phyloP scores from a whole-genome alignment of 1,140 invertebrate species.

The Papilio machaon region DNA sequence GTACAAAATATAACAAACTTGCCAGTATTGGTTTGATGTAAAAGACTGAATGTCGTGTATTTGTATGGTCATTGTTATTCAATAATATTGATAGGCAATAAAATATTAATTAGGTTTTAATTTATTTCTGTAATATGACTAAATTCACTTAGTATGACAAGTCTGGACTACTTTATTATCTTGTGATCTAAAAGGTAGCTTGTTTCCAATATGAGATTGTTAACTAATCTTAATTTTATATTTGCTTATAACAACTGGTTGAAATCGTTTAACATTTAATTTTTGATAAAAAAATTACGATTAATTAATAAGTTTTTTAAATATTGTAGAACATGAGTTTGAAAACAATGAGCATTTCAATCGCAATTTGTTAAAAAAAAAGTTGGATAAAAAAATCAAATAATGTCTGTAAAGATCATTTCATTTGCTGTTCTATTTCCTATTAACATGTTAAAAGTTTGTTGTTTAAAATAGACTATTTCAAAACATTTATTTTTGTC shows the following conservation, averaged over 20 bases:
- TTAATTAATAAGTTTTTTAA: background rate
- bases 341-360: no score
- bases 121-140: conserved; percentile 37
- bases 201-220: conserved; percentile 35
- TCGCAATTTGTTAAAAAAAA: no score
- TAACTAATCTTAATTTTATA: conserved; percentile 20
- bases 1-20: conserved; percentile 81
- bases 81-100: conserved; percentile 59
- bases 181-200: conserved; percentile 51
- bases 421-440: background rate
- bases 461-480: background rate
- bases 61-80: conserved; percentile 71
- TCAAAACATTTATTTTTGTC: background rate
- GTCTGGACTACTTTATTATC: conserved; percentile 15
- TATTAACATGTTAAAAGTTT: background rate
- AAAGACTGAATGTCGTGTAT: conserved; percentile 81
- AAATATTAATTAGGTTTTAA: conserved; percentile 40
- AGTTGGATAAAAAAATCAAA: no score
- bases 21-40: conserved; percentile 81
- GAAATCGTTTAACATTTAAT: background rate
- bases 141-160: conserved; percentile 1
- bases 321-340: background rate
- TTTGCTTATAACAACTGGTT: background rate
- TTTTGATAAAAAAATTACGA: background rate
- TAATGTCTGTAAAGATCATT: background rate